Evolutionary conservation across 2,113 vertebrate genomes (phyloP).

Genomic region (Campylomormyrus numenius): DNA sequence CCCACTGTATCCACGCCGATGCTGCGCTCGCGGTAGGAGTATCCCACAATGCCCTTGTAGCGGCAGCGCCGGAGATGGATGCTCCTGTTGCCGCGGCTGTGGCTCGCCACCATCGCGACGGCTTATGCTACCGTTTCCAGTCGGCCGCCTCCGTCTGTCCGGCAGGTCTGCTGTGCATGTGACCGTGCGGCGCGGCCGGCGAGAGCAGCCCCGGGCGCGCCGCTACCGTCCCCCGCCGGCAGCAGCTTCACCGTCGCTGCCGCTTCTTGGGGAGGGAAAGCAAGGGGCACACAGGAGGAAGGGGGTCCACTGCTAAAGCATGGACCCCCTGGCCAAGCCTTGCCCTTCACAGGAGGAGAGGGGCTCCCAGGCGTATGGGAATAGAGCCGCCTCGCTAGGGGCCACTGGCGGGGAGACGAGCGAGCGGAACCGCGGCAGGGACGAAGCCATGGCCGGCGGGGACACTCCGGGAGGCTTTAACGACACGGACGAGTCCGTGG

Average conservation of each 20-base stretch:
- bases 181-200: background rate
- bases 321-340: conserved; percentile 44
- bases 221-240: conserved; percentile 21
- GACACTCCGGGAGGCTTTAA: conserved; percentile 36
- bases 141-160: conserved; percentile 22
- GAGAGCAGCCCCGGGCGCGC: conserved; percentile 9
- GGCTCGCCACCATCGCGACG: conserved; percentile 6
- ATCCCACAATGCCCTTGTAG: conserved; percentile 71
- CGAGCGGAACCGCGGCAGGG: conserved; percentile 49
- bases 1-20: conserved; percentile 37
- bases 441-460: conserved; percentile 37
- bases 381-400: conserved; percentile 29
- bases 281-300: background rate
- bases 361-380: conserved; percentile 55
- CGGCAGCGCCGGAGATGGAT: conserved; percentile 63
- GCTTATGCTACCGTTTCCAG: conserved; percentile 64
- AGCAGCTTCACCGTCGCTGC: conserved; percentile 28
- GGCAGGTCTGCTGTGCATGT: conserved; percentile 13
- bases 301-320: conserved; percentile 45
- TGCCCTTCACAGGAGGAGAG: conserved; percentile 55
- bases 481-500: conserved; percentile 68
- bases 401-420: conserved; percentile 36
- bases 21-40: conserved; percentile 53
- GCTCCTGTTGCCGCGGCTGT: conserved; percentile 40
- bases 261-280: conserved; percentile 32